Evolutionary conservation across 2,888 invertebrate species (phyloP), one percentile per base, ranked within the genome.

Genomic region (Hipparchia sbordonii): DNA sequence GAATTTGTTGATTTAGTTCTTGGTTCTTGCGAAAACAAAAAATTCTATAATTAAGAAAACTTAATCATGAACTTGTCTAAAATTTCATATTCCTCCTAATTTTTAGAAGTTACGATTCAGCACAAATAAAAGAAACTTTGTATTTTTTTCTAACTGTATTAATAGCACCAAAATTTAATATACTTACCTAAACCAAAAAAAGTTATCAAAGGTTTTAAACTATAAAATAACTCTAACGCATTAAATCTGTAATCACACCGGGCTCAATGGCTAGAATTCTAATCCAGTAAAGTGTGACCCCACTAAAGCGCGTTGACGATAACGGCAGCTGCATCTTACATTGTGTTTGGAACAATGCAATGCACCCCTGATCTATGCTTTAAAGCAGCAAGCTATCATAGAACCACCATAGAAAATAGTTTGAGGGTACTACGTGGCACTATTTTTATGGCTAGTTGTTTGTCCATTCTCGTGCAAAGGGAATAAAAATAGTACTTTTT

Each of bases 311-410:
- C 72, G 67, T 68, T 72, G 72, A 74, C 70, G 72, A 70, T 71
- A 65, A 67, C 74, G 84, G 76, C 87, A 87, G 87, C 87, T 87
- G 87, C 86, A 80, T 79, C 79, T 78, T 72, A 73, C 79, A 82
- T 83, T 79, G 84, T 82, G 75, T 7, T 72, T 70, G 74, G 60
- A 61, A 69, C 69, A 69, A 69, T 69, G 81, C 82, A 84, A 82
- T 81, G 81, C 82, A 74, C 86, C 85, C 85, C 80, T 81, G 80
- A 82, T 82, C 82, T 83, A 83, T 80, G 74, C 77, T 70, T 71
- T 76, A 77, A 77, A 76, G 76, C 72, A 75, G 69, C 59, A 72
- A 70, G 54, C 72, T 69, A 65, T 74, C 68, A 72, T 73, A 76
- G 70, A 66, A 54, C 45, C 56, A n/a, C n/a, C 56, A 56, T 56